A percentile compares a stretch with the other conserved stretches of the same genome.
phyloP scores from a whole-genome alignment of 2,797 vertebrate species.

The Halcyon leucocephala region DNA sequence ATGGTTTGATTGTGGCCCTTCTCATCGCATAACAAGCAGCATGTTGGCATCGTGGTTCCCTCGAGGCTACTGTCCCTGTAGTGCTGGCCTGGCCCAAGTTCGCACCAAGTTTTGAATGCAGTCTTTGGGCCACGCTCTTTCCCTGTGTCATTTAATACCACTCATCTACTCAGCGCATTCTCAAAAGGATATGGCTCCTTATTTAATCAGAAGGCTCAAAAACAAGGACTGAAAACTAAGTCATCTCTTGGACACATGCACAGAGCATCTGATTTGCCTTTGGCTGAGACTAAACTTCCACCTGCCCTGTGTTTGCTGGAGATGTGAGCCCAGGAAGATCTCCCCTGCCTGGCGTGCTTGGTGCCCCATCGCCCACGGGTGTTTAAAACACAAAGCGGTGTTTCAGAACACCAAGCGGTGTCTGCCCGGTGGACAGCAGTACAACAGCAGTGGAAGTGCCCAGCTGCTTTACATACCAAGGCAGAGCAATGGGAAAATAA shows the following conservation, averaged over 20 bases:
- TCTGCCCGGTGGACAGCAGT: neutral
- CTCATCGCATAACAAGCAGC: neutral
- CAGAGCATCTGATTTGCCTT: neutral
- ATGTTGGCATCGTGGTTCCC: neutral
- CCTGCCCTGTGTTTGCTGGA: neutral
- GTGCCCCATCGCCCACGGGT: accelerated
- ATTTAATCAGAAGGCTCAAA: neutral
- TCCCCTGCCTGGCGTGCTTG: neutral
- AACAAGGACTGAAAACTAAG: neutral
- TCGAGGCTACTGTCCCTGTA: neutral
- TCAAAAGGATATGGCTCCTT: neutral
- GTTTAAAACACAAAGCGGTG: neutral
- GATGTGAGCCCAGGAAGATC: neutral
- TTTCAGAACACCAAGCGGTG: neutral
- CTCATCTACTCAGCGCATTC: accelerated
- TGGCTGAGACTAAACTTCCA: neutral
- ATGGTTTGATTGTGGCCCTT: neutral
- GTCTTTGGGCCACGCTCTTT: neutral
- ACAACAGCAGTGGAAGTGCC: neutral
- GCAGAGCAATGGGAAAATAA: accelerated
- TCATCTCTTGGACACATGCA: neutral
- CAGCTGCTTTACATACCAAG: neutral
- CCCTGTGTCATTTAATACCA: neutral
- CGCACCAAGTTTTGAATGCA: neutral
- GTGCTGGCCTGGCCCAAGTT: neutral